These are phyloP conservation scores for Ctena decussata DNA, from an alignment of 2,888 invertebrate genomes.

Conservation along the genomic window DNA sequence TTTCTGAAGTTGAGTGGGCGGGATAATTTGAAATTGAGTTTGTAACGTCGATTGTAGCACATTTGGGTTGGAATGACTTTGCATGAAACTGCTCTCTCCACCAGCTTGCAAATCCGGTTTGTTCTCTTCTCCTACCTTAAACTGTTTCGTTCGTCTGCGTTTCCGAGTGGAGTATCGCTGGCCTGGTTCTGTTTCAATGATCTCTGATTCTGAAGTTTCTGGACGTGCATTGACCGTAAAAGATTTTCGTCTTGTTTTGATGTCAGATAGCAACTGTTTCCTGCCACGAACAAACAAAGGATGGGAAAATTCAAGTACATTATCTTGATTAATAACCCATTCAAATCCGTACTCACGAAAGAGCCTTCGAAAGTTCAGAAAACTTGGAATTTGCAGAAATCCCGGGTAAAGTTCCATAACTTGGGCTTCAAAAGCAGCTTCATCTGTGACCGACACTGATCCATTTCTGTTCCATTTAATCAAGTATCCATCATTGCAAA, in stretches of 20 bases:
- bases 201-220: not conserved
- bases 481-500: conserved; percentile 77
- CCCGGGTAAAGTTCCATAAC: conserved; percentile 83
- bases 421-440: conserved; percentile 76
- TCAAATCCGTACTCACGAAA: conserved; percentile 84
- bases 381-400: conserved; percentile 82
- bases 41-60: not conserved
- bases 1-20: not conserved
- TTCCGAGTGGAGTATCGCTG: conserved; percentile 54
- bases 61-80: not conserved
- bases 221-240: conserved; percentile 6
- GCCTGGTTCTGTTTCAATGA: conserved; percentile 42
- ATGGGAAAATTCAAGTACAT: conserved; percentile 80
- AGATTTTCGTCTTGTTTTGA: conserved; percentile 69
- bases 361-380: conserved; percentile 82
- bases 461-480: conserved; percentile 79
- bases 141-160: conserved; percentile 36
- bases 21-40: not conserved
- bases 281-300: conserved; percentile 71
- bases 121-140: not conserved
- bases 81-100: not conserved
- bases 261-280: conserved; percentile 66
- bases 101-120: conserved; percentile 27
- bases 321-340: conserved; percentile 70
- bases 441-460: conserved; percentile 68